Conservation (phyloP, 2,888 invertebrate species). For the Agonopterix alstromeriana region DNA sequence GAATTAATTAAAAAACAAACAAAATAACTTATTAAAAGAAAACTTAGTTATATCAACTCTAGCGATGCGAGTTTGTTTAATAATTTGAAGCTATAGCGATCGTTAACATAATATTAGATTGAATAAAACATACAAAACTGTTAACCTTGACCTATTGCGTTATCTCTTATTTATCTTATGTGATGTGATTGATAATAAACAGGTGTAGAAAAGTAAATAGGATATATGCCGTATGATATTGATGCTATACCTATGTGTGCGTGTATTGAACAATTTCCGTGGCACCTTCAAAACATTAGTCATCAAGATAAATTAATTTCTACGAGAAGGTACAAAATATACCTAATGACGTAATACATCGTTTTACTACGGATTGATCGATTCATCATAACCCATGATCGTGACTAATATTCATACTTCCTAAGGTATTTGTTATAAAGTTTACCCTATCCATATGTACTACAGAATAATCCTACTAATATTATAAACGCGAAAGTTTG, state of each 20-base stretch:
- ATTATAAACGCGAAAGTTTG: too few relatives aligned
- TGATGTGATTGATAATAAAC: background rate
- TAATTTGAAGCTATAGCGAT: too few relatives aligned
- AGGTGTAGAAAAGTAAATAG: background rate
- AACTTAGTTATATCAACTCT: too few relatives aligned
- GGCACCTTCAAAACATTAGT: slow-evolving; percentile 1
- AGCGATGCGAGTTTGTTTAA: too few relatives aligned
- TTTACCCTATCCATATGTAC: too few relatives aligned
- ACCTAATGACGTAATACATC: background rate
- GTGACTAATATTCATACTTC: background rate
- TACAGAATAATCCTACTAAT: too few relatives aligned
- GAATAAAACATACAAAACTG: too few relatives aligned
- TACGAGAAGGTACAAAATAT: background rate
- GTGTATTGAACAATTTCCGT: background rate
- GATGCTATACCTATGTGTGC: background rate
- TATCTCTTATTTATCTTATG: background rate
- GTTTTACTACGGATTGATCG: background rate
- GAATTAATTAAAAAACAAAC: too few relatives aligned
- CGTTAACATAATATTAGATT: too few relatives aligned
- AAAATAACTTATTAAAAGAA: too few relatives aligned
- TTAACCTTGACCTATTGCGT: background rate
- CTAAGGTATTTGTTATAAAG: too few relatives aligned
- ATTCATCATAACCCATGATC: background rate
- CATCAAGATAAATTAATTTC: background rate
- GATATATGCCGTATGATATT: background rate